Conservation (phyloP, 1,140 invertebrate genomes). For the Euschistus heros region DNA sequence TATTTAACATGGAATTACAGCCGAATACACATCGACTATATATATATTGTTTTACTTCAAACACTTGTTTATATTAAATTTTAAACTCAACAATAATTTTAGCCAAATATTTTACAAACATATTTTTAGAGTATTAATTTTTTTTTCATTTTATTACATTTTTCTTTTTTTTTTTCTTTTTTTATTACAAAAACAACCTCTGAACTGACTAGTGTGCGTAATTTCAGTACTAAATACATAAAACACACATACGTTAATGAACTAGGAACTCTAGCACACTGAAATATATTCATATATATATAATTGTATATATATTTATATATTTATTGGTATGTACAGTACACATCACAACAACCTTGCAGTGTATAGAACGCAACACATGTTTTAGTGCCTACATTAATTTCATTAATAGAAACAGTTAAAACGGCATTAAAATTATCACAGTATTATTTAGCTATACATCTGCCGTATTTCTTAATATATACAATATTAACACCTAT, state of each 20-base stretch:
- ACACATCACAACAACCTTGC: conserved; percentile 21
- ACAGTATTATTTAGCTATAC: conserved; percentile 25
- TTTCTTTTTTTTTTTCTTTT: not conserved
- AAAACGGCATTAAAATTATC: conserved; percentile 21
- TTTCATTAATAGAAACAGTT: conserved; percentile 1
- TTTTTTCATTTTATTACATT: conserved; percentile 9
- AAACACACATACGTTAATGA: conserved; percentile 26
- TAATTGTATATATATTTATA: conserved; percentile 6
- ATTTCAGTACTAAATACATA: conserved; percentile 27
- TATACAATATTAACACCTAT: conserved; percentile 15
- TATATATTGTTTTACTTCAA: conserved; percentile 24
- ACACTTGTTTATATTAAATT: conserved; percentile 23
- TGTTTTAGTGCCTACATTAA: conserved; percentile 20
- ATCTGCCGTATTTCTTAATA: conserved; percentile 17
- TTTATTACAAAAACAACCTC: conserved; percentile 28
- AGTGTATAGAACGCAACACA: conserved; percentile 25
- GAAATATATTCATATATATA: conserved; percentile 18
- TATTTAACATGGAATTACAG: conserved; percentile 30
- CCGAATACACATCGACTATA: conserved; percentile 25
- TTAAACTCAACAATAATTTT: conserved; percentile 22
- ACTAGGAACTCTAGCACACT: conserved; percentile 27
- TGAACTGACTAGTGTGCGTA: conserved; percentile 27
- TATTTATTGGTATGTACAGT: conserved; percentile 24
- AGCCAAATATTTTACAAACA: conserved; percentile 24
- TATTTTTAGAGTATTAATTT: conserved; percentile 18